These are phyloP conservation scores for Grapholita molesta DNA, from an alignment of 1,140 invertebrate genomes.

Conservation along the genomic window DNA sequence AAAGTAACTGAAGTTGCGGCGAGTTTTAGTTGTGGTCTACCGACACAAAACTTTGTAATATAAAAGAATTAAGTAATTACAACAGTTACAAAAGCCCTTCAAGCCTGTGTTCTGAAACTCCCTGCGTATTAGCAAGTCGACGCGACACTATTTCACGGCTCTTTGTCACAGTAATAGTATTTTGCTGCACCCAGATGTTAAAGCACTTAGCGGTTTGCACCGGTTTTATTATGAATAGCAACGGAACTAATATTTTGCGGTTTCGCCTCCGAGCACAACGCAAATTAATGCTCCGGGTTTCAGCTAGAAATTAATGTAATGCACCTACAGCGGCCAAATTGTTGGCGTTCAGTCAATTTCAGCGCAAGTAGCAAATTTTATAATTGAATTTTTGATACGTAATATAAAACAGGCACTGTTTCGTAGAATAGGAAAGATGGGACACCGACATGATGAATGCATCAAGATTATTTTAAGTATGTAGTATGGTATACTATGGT, in stretches of 20 bases:
- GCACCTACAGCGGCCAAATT: conserved; percentile 72
- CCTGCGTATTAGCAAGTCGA: neutral
- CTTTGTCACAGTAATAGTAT: conserved; percentile 69
- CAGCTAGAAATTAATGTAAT: conserved; percentile 76
- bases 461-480: too few species aligned
- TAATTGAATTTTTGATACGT: conserved; percentile 63
- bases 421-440: too few species aligned
- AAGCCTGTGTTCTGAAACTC: neutral
- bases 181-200: conserved; percentile 68
- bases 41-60: too few species aligned
- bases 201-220: conserved; percentile 71
- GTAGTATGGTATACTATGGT: too few species aligned
- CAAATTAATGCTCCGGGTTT: conserved; percentile 74
- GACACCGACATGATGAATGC: too few species aligned
- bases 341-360: conserved; percentile 65
- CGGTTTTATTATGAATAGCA: conserved; percentile 75
- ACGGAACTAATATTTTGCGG: conserved; percentile 74
- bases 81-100: neutral
- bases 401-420: neutral
- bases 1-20: too few species aligned
- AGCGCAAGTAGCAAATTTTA: conserved; percentile 41
- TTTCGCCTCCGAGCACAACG: conserved; percentile 66
- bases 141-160: conserved; percentile 48
- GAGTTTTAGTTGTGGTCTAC: too few species aligned
- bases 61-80: too few species aligned